Evolutionary conservation across 2,113 vertebrate genomes (phyloP).

Genomic region (Cryptotis parvus): DNA sequence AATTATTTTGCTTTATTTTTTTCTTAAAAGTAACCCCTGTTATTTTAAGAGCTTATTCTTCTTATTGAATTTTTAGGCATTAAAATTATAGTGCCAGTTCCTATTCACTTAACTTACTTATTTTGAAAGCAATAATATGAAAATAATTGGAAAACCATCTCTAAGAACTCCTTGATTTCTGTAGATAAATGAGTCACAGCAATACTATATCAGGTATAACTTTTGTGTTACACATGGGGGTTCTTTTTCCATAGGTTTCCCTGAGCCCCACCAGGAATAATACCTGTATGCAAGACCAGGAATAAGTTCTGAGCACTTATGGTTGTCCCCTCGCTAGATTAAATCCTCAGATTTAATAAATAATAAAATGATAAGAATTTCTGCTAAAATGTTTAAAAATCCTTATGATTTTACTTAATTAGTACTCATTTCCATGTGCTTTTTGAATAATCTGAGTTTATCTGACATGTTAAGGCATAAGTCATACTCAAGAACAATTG

Average conservation of each 20-base stretch:
- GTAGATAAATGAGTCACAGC: no score
- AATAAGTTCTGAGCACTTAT: no score
- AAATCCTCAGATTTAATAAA: no score
- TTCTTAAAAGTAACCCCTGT: no score
- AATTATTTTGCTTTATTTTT: no score
- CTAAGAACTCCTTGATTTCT: background rate
- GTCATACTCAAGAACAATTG: background rate
- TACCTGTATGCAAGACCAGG: no score
- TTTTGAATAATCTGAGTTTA: background rate
- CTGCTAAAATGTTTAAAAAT: background rate
- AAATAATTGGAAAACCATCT: background rate
- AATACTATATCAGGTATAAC: no score
- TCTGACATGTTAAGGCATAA: background rate
- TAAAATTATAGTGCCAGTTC: background rate
- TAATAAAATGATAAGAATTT: background rate
- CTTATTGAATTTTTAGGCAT: conserved; percentile 6
- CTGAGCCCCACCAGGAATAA: no score
- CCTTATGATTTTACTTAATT: background rate
- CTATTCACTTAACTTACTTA: conserved; percentile 38
- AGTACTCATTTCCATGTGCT: background rate
- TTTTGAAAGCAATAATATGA: conserved; percentile 49
- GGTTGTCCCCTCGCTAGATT: no score
- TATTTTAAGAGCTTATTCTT: conserved; percentile 59
- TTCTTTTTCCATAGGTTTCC: no score
- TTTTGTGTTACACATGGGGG: no score